Conservation (phyloP, 2,888 invertebrate species). For the Limnephilus lunatus region DNA sequence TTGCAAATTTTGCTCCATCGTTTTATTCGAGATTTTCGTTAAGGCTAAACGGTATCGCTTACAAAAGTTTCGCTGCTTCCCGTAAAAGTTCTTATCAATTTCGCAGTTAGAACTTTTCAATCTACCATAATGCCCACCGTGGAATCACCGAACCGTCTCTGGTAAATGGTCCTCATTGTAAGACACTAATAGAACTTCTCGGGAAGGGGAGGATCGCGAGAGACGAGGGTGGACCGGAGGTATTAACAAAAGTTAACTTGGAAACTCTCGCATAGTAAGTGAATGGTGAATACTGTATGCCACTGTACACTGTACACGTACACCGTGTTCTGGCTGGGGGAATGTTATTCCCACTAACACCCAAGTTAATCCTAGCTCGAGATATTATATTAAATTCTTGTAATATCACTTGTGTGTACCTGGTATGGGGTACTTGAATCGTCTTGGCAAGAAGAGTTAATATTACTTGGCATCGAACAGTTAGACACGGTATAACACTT, state of each 20-base stretch:
- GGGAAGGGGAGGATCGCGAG: conserved; percentile 2
- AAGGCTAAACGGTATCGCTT: not conserved
- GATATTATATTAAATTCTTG: not conserved
- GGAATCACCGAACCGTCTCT: conserved; percentile 5
- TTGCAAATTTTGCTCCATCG: not conserved
- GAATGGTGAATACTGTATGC: conserved; percentile 59
- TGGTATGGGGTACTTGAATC: not conserved
- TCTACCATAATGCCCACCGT: conserved; percentile 13
- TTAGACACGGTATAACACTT: not conserved
- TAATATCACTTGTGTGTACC: not conserved
- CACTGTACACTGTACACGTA: conserved; percentile 29
- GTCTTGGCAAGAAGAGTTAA: not conserved
- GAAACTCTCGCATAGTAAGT: conserved; percentile 53
- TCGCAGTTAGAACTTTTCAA: not conserved
- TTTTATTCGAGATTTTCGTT: not conserved
- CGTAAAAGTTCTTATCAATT: not conserved
- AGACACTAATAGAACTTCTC: conserved; percentile 51
- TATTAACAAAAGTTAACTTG: conserved; percentile 58
- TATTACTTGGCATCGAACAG: not conserved
- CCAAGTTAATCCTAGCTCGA: not conserved
- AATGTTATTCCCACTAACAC: conserved; percentile 27
- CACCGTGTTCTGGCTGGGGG: not conserved
- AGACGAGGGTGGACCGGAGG: conserved; percentile 36
- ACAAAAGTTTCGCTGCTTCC: not conserved
- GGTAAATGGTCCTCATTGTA: conserved; percentile 43